Base-by-base conservation (phyloP, 2,113 vertebrate species). In the Octodon degus region DNA sequence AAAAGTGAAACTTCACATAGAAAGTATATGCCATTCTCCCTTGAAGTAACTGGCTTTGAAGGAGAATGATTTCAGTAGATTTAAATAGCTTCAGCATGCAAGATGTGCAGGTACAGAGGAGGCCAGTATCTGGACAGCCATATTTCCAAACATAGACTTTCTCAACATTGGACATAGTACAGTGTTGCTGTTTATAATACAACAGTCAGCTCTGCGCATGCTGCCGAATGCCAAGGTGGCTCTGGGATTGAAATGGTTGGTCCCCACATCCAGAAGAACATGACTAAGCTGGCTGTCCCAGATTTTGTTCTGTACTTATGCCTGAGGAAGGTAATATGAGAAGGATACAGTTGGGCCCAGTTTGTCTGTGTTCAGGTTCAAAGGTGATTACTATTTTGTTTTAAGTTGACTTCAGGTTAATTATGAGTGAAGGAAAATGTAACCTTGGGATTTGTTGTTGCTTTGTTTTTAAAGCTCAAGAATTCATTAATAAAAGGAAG, bases 71-170 rank as follows among this genome's bases (percentile, higher is more conserved):
- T 81, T 65, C 25, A 58, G 43, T 0, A 80, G 65, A 1, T 25
- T 62, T 81, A 27, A 6, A 34, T 82, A 67, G 20, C 32, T 2
- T 92, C 19, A 32, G 20, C 8, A 17, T 79, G 25, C 5, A 60
- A 30, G n/a, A 34, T 85, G 10, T 37, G 50, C 8, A 76, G 12
- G n/a, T 87, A 5, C 37, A 76, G n/a, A 25, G 84, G 92, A 90
- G 47, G 50, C 19, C n/a, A 94, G 32, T 60, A 63, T 88, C 76
- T 72, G 76, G 40, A 77, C 34, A 84, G 76, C 10, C 1, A 20
- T 74, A 27, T 83, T 92, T 92, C 34, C 14, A 95, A 90, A 94
- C 92, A 86, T 27, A 81, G 68, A 86, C 25, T 37, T 94, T 95
- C 89, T 97, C 63, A 63, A 17, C 30, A 20, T 1, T 90, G 32